phyloP scores from a whole-genome alignment of 2,888 invertebrate species.

The Lottia gigantea region DNA sequence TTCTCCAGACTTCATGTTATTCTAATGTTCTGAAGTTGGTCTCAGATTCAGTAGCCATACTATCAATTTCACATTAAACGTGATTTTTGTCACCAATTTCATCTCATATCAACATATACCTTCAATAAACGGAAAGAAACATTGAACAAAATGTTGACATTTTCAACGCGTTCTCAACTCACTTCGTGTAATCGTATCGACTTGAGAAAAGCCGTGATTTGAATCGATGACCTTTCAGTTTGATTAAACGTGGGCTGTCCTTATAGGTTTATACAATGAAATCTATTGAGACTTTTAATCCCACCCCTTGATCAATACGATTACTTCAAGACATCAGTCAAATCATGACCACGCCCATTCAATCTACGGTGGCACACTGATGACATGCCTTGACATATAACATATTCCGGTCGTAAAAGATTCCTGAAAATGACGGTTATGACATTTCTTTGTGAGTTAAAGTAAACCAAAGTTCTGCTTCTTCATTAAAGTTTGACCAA shows the following conservation, averaged over 20 bases:
- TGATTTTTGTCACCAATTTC: neutral
- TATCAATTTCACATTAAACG: conserved; percentile 2
- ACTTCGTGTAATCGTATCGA: neutral
- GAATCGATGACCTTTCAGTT: neutral
- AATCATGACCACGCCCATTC: neutral
- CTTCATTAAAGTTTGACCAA: too few species aligned
- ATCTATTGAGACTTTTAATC: neutral
- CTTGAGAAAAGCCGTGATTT: neutral
- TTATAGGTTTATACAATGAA: neutral
- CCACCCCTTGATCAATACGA: conserved; percentile 6
- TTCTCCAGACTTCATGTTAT: neutral
- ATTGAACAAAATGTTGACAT: conserved; percentile 7
- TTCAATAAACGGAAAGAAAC: neutral
- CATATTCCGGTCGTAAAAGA: too few species aligned
- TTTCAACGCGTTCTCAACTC: neutral
- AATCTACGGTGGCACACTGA: neutral
- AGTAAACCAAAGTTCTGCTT: too few species aligned
- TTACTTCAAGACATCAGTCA: neutral
- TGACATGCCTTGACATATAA: neutral
- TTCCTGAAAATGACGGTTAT: too few species aligned
- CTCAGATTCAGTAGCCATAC: neutral
- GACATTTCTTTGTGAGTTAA: too few species aligned
- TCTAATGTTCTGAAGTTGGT: neutral
- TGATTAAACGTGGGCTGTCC: neutral
- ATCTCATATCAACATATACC: neutral